A percentile compares a stretch with the other conserved stretches of the same genome.
Evolutionary conservation across 2,113 vertebrate species (phyloP).

Genomic region (Zosterops hypoxanthus): DNA sequence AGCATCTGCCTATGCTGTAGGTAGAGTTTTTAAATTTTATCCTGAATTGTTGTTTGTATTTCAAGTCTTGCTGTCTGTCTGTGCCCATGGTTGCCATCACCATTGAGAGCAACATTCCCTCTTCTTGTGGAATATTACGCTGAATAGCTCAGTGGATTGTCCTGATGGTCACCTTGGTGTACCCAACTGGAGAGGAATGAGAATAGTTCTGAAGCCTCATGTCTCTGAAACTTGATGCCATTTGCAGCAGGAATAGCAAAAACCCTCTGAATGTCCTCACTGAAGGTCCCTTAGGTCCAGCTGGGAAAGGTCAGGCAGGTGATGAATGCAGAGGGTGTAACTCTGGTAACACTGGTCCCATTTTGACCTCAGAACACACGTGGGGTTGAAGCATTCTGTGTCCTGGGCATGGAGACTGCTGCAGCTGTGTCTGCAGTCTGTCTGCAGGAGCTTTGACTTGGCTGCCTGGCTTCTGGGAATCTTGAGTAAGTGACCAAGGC

Average conservation of each 20-base stretch:
- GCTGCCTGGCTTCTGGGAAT: neutral
- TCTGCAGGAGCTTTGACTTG: neutral
- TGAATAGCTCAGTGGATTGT: neutral
- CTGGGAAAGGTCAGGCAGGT: neutral
- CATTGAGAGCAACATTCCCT: neutral
- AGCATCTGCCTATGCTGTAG: neutral
- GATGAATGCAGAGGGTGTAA: rapidly evolving
- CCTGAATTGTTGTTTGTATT: neutral
- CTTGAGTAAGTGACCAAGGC: neutral
- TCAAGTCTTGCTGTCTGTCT: neutral
- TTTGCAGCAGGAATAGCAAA: neutral
- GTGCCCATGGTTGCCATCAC: neutral
- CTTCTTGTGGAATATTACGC: neutral
- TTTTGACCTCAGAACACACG: rapidly evolving
- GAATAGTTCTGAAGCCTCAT: neutral
- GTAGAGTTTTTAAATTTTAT: neutral
- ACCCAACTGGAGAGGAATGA: neutral
- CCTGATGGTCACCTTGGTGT: neutral
- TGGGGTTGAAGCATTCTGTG: neutral
- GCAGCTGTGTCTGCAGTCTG: neutral
- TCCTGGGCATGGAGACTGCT: neutral
- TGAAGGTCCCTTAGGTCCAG: neutral
- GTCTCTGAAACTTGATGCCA: neutral
- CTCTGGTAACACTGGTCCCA: rapidly evolving
- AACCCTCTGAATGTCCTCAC: neutral